phyloP scores from a whole-genome alignment of 2,113 vertebrate genomes.

The Sardina pilchardus region DNA sequence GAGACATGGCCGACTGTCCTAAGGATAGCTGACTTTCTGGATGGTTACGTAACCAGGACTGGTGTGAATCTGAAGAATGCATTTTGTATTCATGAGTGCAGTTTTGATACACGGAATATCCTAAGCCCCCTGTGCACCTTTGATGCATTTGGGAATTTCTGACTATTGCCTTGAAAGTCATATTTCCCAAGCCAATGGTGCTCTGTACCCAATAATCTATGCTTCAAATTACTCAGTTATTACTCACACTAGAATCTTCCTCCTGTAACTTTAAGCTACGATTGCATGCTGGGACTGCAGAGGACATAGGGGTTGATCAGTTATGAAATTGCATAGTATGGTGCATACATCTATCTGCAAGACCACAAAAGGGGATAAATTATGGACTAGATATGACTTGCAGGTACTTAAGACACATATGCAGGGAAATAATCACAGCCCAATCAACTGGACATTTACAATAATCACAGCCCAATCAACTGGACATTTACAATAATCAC shows the following conservation, averaged over 20 bases:
- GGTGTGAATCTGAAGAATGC: not conserved
- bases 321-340: not conserved
- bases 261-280: not conserved
- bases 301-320: not conserved
- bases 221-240: not conserved
- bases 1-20: not conserved
- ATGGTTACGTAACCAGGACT: not conserved
- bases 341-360: not conserved
- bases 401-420: no score
- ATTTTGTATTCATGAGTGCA: not conserved
- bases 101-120: not conserved
- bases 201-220: not conserved
- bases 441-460: not conserved
- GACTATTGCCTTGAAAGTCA: conserved; percentile 15
- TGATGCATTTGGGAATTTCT: not conserved
- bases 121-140: not conserved
- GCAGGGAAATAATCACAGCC: no score
- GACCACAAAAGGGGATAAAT: not conserved
- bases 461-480: no score
- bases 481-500: no score
- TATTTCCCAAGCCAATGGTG: not conserved
- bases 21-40: not conserved
- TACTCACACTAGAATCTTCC: not conserved
- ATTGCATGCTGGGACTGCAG: not conserved
- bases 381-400: no score